Conservation (phyloP, 2,888 invertebrate genomes). For the Andrena haemorrhoa region DNA sequence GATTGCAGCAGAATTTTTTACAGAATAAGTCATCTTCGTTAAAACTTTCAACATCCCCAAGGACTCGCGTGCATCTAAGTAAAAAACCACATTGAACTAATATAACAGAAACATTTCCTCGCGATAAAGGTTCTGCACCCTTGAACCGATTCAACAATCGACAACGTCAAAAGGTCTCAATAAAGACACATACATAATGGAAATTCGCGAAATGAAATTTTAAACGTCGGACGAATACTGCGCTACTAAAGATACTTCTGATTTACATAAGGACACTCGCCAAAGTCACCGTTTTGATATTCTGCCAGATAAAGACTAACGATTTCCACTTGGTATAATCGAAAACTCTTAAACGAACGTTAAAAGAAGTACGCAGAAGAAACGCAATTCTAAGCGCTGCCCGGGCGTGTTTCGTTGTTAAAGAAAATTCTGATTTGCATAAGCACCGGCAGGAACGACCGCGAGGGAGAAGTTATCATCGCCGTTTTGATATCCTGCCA, state of each 20-base stretch:
- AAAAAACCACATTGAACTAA: background rate
- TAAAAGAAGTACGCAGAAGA: background rate
- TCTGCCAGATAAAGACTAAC: conserved; percentile 30
- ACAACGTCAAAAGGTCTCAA: background rate
- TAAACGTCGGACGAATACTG: too few relatives aligned
- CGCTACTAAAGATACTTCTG: background rate
- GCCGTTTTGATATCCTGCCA: conserved; percentile 25
- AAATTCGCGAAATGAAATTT: too few relatives aligned
- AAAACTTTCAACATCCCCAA: conserved; percentile 16
- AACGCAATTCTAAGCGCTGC: too few relatives aligned
- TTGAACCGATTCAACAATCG: background rate
- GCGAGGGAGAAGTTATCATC: background rate
- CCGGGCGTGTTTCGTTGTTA: background rate
- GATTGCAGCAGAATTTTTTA: conserved; percentile 29
- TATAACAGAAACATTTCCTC: background rate
- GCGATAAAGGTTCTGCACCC: too few relatives aligned
- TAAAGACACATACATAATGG: too few relatives aligned
- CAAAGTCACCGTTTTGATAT: conserved; percentile 10
- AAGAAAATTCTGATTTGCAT: background rate
- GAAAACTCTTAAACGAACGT: conserved; percentile 26
- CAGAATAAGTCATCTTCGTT: conserved; percentile 6
- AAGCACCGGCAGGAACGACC: background rate
- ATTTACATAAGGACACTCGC: background rate
- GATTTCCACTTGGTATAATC: conserved; percentile 16
- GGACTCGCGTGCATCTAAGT: background rate